These are phyloP conservation scores for Mythimna impura DNA, from an alignment of 2,888 invertebrate genomes.

Conservation along the genomic window DNA sequence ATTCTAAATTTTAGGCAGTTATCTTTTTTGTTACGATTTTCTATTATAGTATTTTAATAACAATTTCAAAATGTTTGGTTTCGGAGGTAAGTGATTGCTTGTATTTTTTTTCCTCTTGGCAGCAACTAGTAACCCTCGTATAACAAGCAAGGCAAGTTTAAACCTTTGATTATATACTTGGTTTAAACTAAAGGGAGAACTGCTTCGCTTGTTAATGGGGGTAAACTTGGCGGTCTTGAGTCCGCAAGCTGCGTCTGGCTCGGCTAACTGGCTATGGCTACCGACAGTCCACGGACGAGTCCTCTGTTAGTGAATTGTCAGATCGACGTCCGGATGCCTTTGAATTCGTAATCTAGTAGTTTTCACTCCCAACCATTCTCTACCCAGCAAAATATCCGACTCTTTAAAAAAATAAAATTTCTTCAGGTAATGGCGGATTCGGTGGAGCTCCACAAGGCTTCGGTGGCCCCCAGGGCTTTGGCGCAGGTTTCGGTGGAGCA, in stretches of 20 bases:
- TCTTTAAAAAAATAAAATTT: not conserved
- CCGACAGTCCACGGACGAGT: too few species aligned
- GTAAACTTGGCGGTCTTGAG: too few species aligned
- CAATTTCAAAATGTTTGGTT: conserved; percentile 51
- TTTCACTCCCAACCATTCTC: not conserved
- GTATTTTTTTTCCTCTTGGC: not conserved
- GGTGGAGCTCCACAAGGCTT: conserved; percentile 54
- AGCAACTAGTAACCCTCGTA: not conserved
- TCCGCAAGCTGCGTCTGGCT: too few species aligned
- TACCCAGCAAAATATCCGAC: not conserved
- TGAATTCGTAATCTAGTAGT: too few species aligned
- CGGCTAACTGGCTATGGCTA: too few species aligned
- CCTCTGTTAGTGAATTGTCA: too few species aligned
- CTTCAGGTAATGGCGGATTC: conserved; percentile 54
- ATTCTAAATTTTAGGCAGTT: conserved; percentile 40
- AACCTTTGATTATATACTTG: too few species aligned
- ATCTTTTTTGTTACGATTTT: conserved; percentile 24
- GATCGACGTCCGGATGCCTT: too few species aligned
- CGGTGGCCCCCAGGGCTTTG: conserved; percentile 53
- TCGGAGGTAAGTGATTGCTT: conserved; percentile 47
- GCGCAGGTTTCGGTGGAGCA: conserved; percentile 46
- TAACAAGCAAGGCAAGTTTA: too few species aligned
- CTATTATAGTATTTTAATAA: conserved; percentile 31
- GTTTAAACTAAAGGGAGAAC: too few species aligned
- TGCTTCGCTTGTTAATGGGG: too few species aligned